Base-by-base conservation (phyloP, 1,140 invertebrate species). In the Bombus confusus region DNA sequence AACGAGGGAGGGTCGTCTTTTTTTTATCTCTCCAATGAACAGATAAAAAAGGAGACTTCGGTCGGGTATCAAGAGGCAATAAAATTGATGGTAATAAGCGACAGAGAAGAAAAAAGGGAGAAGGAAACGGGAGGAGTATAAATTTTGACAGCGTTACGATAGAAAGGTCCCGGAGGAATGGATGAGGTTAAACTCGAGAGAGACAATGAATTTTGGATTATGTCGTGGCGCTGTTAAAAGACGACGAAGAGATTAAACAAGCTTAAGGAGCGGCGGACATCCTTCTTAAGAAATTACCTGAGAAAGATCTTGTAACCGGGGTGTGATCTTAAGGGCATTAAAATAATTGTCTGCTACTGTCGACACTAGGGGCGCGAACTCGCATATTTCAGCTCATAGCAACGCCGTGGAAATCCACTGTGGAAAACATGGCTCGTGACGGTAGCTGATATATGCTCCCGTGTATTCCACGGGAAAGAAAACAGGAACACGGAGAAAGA, bases 201-300 rank as follows among this genome's bases (percentile, higher is more conserved):
- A 52, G 77, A 80, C 77, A 80, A 80, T 73, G 83, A 85, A 85
- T 85, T 85, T 78, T 31, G 68, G 77, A 80, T 80, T 62, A 80
- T 47, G 78, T 72, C 75, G 83, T 25, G 76, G 28, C 75, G 2
- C 66, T 25, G 83, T 85, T 80, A 68, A 83, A 64, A n/a, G 66
- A 72, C 68, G 52, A 72, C 41, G 43, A 41, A 57, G 84, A 81
- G 84, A 80, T 86, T 86, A 86, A 86, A 81, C 72, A 43, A 68
- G 76, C 84, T 81, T 75, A 81, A 81, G 79, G 34, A 68, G n/a
- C 52, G n/a, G 52, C 80, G 81, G 52, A 62, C 79, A 71, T n/a
- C 43, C 77, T 80, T 66, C 84, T 81, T 59, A 69, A 81, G 84
- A 86, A 86, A 86, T 86, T 86, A 81, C 80, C 43, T 31, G 47